Evolutionary conservation across 2,113 vertebrate species (phyloP).

Genomic region (Gasterosteus nipponicus): DNA sequence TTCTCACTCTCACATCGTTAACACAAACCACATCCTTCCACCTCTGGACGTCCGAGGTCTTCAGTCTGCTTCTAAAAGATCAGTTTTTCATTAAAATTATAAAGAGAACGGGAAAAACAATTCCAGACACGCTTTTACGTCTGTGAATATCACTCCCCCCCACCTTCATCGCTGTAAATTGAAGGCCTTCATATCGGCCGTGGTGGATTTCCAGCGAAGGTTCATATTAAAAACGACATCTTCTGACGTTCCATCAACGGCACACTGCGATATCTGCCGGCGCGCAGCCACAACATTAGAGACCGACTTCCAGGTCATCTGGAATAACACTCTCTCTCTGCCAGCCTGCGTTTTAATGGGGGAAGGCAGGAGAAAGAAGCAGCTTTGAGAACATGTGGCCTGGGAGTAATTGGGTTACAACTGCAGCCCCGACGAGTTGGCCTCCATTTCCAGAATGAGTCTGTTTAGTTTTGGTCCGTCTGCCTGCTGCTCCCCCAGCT

Average conservation of each 20-base stretch:
- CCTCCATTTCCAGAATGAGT: slow-evolving; percentile 64
- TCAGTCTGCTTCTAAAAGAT: no score
- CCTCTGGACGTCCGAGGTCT: not conserved
- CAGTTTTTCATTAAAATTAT: no score
- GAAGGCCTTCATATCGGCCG: not conserved
- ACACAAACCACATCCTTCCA: slow-evolving; percentile 23
- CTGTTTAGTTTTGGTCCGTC: slow-evolving; percentile 64
- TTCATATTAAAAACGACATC: not conserved
- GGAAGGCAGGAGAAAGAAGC: slow-evolving; percentile 47
- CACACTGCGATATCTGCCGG: not conserved
- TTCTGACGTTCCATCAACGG: slow-evolving; percentile 19
- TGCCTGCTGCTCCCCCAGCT: slow-evolving; percentile 62
- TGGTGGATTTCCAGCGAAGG: not conserved
- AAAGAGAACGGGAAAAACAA: not conserved
- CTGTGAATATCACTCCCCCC: no score
- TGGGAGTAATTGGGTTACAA: slow-evolving; percentile 70
- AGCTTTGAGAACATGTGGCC: slow-evolving; percentile 66
- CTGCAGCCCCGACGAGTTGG: slow-evolving; percentile 55
- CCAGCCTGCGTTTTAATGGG: slow-evolving; percentile 42
- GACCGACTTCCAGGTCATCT: slow-evolving; percentile 22
- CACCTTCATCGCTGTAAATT: no score
- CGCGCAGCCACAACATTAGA: not conserved
- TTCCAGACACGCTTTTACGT: no score
- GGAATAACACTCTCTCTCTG: slow-evolving; percentile 40
- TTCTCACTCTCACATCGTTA: slow-evolving; percentile 46